Percentiles rank a stretch among this genome's conserved stretches.
Evolutionary conservation across 2,113 vertebrate genomes (phyloP).

Genomic region (Marmota monax): DNA sequence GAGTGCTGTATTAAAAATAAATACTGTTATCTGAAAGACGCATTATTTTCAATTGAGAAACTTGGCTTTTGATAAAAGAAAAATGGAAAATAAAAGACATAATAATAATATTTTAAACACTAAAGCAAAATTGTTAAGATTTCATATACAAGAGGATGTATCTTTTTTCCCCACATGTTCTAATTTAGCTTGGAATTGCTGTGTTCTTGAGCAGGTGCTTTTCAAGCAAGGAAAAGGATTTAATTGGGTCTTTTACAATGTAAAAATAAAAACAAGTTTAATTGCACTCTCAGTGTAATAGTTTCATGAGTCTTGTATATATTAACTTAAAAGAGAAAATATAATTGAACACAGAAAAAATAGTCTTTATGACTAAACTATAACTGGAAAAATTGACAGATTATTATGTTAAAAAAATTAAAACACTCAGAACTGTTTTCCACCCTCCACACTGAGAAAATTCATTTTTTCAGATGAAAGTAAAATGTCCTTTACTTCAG

Average conservation of each 20-base stretch:
- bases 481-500: background rate
- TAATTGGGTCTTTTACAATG: conserved; percentile 35
- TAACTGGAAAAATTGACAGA: conserved; percentile 45
- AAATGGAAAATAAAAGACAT: background rate
- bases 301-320: conserved; percentile 33
- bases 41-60: background rate
- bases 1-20: conserved; percentile 29
- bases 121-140: background rate
- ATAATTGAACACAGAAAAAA: conserved; percentile 54
- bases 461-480: conserved; percentile 41
- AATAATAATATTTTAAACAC: background rate
- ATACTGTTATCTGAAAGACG: background rate
- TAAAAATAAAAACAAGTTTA: conserved; percentile 29
- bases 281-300: background rate
- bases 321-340: conserved; percentile 57
- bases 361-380: conserved; percentile 56
- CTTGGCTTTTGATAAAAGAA: conserved; percentile 28
- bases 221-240: conserved; percentile 5
- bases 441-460: background rate
- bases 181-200: background rate
- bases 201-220: conserved; percentile 50
- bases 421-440: conserved; percentile 27
- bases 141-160: background rate
- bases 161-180: background rate
- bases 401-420: conserved; percentile 63